Base-by-base conservation (phyloP, 2,888 invertebrate genomes). In the Phytoseiulus persimilis region DNA sequence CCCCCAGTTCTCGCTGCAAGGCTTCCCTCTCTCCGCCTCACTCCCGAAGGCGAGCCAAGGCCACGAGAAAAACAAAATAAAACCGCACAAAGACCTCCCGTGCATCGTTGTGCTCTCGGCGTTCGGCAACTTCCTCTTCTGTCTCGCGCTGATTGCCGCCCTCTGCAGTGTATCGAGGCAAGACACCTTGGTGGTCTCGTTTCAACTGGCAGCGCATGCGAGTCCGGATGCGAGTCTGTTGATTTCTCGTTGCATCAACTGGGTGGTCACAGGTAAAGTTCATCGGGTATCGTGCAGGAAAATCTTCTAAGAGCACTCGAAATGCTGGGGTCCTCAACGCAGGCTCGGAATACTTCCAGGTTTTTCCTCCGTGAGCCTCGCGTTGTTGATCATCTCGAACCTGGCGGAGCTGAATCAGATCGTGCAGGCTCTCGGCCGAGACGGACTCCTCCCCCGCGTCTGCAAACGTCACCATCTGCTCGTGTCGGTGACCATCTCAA, bases 81-180 rank as follows among this genome's bases (percentile, higher is more conserved):
- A 65, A 65, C 65, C 65, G 65, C 65, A 65, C 65, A 65, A 65
- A 33, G 87, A 87, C 87, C 87, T 87, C 11, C 87, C 87, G n/a
- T 87, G 87, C 45, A 45, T 87, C 87, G 87, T 45, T 32, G 87
- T 87, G 31, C 33, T 87, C 32, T 87, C 87, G 87, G 33, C 87
- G n/a, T 87, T 87, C 45, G 39, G 32, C 32, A 87, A 87, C 39
- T 87, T 87, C 33, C 33, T 87, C 33, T 87, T 87, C 87, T 33
- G 39, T 6, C 45, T 87, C 9, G 87, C 87, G 5, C 87, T 87
- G n/a, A 87, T 87, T 45, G 87, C 87, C 87, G 87, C 45, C 11
- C 32, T 87, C n/a, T 87, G 87, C 32, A 65, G 65, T 28, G 1
- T 65, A 28, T 65, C 65, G 11, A 65, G 18, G 18, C 14, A 6